Conservation (phyloP, 2,888 invertebrate genomes). For the Nudaria mundana region DNA sequence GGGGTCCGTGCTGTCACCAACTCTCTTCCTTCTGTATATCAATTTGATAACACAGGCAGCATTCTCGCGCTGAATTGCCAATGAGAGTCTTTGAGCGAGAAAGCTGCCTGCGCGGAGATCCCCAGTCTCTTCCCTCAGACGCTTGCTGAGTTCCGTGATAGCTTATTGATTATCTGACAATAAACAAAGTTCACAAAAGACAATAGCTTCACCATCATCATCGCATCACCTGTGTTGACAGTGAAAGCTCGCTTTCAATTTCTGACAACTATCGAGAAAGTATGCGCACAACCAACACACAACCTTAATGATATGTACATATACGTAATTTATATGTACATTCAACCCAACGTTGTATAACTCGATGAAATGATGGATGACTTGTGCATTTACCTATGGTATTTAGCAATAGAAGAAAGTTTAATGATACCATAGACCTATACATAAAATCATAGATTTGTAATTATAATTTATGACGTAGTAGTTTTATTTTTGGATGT, state of each 20-base stretch:
- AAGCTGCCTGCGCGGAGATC: too few species aligned
- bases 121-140: too few species aligned
- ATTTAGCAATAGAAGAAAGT: neutral
- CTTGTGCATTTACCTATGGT: neutral
- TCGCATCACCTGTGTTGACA: conserved; percentile 3
- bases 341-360: conserved; percentile 17
- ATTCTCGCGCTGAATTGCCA: too few species aligned
- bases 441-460: too few species aligned
- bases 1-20: too few species aligned
- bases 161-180: conserved; percentile 11
- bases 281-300: conserved; percentile 5
- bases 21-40: too few species aligned
- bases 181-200: conserved; percentile 10
- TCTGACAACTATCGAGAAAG: conserved; percentile 21
- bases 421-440: neutral
- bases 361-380: conserved; percentile 1
- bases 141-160: too few species aligned
- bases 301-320: conserved; percentile 1
- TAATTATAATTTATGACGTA: neutral
- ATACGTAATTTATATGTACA: conserved; percentile 10
- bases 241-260: conserved; percentile 38
- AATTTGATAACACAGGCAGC: conserved; percentile 12
- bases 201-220: neutral
- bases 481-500: neutral
- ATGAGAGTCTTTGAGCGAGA: too few species aligned